Evolutionary conservation across 2,797 vertebrate species (phyloP).

Genomic region (Myotis planiceps): DNA sequence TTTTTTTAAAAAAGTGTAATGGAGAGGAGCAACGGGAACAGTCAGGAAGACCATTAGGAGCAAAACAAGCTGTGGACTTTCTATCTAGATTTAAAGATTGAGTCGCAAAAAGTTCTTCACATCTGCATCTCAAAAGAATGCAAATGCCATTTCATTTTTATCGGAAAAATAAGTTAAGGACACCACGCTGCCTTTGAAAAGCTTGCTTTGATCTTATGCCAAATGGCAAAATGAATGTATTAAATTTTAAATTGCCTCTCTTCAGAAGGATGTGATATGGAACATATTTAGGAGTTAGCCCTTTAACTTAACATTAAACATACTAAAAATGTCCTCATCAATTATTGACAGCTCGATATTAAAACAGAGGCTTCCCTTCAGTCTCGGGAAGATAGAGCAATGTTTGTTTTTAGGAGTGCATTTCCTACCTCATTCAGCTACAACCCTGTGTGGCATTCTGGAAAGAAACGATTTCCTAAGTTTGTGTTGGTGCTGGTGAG

Average conservation of each 20-base stretch:
- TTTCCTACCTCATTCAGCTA: neutral
- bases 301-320: slow-evolving; percentile 58
- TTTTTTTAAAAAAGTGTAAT: neutral
- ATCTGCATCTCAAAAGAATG: slow-evolving; percentile 30
- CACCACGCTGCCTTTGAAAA: slow-evolving; percentile 55
- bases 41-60: neutral
- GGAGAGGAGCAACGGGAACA: neutral
- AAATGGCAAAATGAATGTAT: slow-evolving; percentile 71
- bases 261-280: slow-evolving; percentile 65
- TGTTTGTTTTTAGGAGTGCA: neutral
- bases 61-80: neutral
- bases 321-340: slow-evolving; percentile 50
- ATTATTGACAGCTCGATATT: neutral
- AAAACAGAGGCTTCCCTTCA: slow-evolving; percentile 20
- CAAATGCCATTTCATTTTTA: slow-evolving; percentile 47
- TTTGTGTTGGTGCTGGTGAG: neutral
- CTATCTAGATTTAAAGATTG: neutral
- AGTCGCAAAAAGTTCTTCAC: slow-evolving; percentile 10
- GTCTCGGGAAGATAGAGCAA: neutral
- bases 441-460: neutral
- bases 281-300: slow-evolving; percentile 61
- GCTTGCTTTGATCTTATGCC: slow-evolving; percentile 64
- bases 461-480: neutral
- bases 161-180: slow-evolving; percentile 44
- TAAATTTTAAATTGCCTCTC: slow-evolving; percentile 72